Percentiles rank a stretch among this genome's conserved stretches.
phyloP scores from a whole-genome alignment of 2,888 invertebrate genomes.

The Copidosoma aretas region DNA sequence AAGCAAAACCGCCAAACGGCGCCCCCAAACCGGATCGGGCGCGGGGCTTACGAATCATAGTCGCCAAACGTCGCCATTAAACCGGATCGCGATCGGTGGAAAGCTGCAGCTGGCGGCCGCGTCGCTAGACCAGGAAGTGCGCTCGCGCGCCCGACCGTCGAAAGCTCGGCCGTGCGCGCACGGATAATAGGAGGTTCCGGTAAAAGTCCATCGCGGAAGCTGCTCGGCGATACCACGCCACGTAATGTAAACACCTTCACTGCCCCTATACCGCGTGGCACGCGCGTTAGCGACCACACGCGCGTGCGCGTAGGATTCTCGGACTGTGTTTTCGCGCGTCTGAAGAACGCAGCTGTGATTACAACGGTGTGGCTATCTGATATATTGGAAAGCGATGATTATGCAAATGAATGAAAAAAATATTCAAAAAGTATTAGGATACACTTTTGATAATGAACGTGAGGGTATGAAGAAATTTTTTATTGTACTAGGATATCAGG shows the following conservation, averaged over 20 bases:
- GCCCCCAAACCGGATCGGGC: slow-evolving; percentile 32
- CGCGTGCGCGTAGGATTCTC: not conserved
- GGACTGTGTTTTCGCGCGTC: not conserved
- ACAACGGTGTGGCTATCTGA: too few relatives aligned
- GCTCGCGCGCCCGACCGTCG: slow-evolving; percentile 6
- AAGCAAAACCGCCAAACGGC: not conserved
- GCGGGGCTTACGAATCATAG: slow-evolving; percentile 2
- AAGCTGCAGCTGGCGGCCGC: not conserved
- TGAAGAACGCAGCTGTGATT: too few relatives aligned
- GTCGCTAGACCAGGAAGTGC: slow-evolving; percentile 30
- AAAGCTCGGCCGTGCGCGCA: slow-evolving; percentile 7
- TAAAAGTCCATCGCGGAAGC: slow-evolving; percentile 29
- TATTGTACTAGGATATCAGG: too few relatives aligned
- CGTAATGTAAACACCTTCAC: too few relatives aligned
- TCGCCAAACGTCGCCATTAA: slow-evolving; percentile 1
- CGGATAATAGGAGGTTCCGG: slow-evolving; percentile 20
- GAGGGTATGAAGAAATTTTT: too few relatives aligned
- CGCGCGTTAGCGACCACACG: not conserved
- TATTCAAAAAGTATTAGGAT: too few relatives aligned
- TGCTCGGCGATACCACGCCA: not conserved
- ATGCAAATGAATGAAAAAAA: too few relatives aligned
- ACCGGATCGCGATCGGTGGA: not conserved
- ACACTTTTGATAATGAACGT: too few relatives aligned
- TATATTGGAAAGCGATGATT: too few relatives aligned
- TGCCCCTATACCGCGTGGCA: not conserved